Evolutionary conservation across 2,113 vertebrate genomes (phyloP).

Genomic region (Clinocottus analis): DNA sequence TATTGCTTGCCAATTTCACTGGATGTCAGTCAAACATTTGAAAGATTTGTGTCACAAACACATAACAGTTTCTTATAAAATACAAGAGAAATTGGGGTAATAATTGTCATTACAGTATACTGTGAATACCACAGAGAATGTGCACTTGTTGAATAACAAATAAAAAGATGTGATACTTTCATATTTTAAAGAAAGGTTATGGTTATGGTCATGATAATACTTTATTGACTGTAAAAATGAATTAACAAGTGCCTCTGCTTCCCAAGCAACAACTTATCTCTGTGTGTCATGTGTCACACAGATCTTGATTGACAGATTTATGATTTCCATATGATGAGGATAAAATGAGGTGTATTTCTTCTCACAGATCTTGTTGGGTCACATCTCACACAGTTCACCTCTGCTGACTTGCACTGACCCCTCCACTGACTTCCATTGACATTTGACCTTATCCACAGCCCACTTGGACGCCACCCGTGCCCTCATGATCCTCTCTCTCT

Average conservation of each 20-base stretch:
- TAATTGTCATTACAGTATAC: background rate
- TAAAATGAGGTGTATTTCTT: no score
- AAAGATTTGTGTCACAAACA: background rate
- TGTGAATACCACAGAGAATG: background rate
- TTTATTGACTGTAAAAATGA: background rate
- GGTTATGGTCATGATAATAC: background rate
- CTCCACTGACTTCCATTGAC: slow-evolving; percentile 43
- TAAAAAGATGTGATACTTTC: background rate
- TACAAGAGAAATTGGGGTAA: background rate
- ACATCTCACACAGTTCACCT: slow-evolving; percentile 11
- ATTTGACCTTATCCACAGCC: slow-evolving; percentile 66
- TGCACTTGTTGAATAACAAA: background rate
- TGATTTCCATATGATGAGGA: no score
- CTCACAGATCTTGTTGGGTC: background rate
- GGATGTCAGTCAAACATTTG: background rate
- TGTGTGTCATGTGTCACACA: background rate
- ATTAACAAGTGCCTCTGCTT: background rate
- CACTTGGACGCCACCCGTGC: slow-evolving; percentile 80
- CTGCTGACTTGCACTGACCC: slow-evolving; percentile 23
- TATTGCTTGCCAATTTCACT: background rate
- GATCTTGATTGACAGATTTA: no score
- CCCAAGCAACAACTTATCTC: background rate
- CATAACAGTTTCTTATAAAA: background rate
- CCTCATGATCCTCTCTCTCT: slow-evolving; percentile 82
- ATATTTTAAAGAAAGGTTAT: background rate